Evolutionary conservation across 1,140 invertebrate genomes (phyloP).

Genomic region (Heliothis subflexa): DNA sequence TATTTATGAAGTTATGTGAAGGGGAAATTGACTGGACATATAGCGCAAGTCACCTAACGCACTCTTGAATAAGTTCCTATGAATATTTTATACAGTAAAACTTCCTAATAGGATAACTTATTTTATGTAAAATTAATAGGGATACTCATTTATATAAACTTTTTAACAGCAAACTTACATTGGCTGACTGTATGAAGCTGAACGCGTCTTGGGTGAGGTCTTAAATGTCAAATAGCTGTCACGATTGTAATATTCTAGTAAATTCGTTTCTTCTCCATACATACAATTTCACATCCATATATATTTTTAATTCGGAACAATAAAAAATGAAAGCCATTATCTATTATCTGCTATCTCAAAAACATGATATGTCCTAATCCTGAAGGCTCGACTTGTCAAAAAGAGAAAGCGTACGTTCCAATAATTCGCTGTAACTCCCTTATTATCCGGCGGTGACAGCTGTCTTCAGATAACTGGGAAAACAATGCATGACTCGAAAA

Average conservation of each 20-base stretch:
- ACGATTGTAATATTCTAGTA: too few species aligned
- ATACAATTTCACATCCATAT: not conserved
- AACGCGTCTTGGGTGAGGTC: too few species aligned
- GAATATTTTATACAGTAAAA: too few species aligned
- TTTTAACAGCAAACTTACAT: too few species aligned
- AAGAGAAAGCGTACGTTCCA: constrained; percentile 56
- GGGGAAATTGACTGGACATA: constrained; percentile 10
- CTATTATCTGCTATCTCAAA: constrained; percentile 1
- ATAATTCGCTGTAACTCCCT: constrained; percentile 58
- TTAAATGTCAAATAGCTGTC: too few species aligned
- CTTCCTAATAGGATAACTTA: too few species aligned
- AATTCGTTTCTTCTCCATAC: not conserved
- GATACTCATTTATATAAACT: too few species aligned
- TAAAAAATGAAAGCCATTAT: not conserved
- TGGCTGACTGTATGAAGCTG: too few species aligned
- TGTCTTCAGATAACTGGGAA: constrained; percentile 61
- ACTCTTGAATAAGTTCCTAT: too few species aligned
- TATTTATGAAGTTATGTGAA: not conserved
- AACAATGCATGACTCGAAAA: constrained; percentile 57
- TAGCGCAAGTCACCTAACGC: too few species aligned
- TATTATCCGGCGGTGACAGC: constrained; percentile 61
- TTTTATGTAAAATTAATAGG: too few species aligned
- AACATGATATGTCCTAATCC: constrained; percentile 1
- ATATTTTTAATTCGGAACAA: too few species aligned
- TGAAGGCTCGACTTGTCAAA: not conserved